phyloP scores from a whole-genome alignment of 2,797 vertebrate genomes.

The Eulemur albifrons region DNA sequence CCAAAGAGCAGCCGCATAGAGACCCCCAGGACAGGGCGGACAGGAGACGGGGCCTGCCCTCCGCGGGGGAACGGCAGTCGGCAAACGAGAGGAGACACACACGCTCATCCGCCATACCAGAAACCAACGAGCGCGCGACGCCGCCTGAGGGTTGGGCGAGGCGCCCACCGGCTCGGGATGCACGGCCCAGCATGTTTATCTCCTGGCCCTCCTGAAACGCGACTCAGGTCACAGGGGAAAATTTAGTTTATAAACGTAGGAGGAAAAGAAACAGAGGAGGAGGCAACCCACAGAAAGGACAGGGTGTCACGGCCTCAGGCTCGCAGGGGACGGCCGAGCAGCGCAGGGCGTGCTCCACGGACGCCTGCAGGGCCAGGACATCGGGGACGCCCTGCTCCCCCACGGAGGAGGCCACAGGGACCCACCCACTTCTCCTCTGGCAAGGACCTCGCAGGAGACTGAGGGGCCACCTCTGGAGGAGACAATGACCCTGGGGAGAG shows the following conservation, averaged over 20 bases:
- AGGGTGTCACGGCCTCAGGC: too few species aligned
- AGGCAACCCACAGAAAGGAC: background rate
- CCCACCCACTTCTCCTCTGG: too few species aligned
- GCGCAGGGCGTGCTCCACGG: fast-evolving
- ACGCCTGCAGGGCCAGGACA: background rate
- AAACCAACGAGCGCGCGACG: background rate
- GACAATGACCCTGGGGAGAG: background rate
- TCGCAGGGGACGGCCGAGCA: background rate
- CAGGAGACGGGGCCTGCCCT: too few species aligned
- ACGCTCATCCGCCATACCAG: background rate
- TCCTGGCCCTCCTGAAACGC: background rate
- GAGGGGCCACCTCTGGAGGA: too few species aligned
- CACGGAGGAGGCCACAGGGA: background rate
- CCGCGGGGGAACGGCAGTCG: fast-evolving
- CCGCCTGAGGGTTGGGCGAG: fast-evolving
- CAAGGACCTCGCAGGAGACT: background rate
- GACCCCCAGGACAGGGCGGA: too few species aligned
- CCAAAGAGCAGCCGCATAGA: background rate
- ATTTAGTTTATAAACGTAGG: background rate
- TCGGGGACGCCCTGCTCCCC: background rate
- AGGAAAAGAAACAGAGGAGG: background rate
- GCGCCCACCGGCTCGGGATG: too few species aligned
- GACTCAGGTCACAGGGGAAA: background rate
- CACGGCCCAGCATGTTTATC: too few species aligned
- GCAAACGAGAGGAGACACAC: background rate